These are phyloP conservation scores for Iselma pallidipennis DNA, from an alignment of 2,888 invertebrate genomes.

Conservation along the genomic window DNA sequence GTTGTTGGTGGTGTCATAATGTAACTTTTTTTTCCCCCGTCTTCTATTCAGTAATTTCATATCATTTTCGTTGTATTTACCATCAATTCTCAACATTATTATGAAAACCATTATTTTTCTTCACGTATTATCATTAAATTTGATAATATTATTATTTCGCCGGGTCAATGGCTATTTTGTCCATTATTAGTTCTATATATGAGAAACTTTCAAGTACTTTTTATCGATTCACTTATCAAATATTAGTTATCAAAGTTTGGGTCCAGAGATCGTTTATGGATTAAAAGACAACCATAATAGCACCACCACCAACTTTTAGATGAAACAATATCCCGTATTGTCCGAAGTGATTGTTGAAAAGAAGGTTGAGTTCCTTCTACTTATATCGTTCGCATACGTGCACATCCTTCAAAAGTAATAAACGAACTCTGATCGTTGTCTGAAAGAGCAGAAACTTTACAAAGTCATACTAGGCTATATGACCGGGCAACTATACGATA, in stretches of 20 bases:
- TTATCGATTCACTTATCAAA: constrained; percentile 22
- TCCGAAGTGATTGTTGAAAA: constrained; percentile 17
- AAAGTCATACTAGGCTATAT: constrained; percentile 37
- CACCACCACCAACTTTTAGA: constrained; percentile 32
- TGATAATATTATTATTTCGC: not conserved
- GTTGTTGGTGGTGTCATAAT: not conserved
- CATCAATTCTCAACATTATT: not conserved
- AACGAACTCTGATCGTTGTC: constrained; percentile 28
- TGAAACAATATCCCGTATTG: constrained; percentile 34
- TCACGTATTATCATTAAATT: not conserved
- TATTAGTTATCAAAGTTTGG: constrained; percentile 27
- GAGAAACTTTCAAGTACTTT: constrained; percentile 13
- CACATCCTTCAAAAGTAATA: constrained; percentile 42
- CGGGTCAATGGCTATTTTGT: not conserved
- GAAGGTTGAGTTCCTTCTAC: constrained; percentile 19
- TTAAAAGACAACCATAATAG: constrained; percentile 17
- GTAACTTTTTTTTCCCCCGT: not conserved
- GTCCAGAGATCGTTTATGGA: constrained; percentile 25
- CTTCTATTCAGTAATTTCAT: not conserved
- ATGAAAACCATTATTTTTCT: not conserved
- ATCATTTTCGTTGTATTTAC: not conserved
- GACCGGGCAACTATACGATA: constrained; percentile 34
- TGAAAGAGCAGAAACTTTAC: constrained; percentile 35
- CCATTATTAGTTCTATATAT: not conserved
- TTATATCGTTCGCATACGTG: constrained; percentile 10